Base-by-base conservation (phyloP, 2,797 vertebrate species). In the Enteromius trimaculatus region DNA sequence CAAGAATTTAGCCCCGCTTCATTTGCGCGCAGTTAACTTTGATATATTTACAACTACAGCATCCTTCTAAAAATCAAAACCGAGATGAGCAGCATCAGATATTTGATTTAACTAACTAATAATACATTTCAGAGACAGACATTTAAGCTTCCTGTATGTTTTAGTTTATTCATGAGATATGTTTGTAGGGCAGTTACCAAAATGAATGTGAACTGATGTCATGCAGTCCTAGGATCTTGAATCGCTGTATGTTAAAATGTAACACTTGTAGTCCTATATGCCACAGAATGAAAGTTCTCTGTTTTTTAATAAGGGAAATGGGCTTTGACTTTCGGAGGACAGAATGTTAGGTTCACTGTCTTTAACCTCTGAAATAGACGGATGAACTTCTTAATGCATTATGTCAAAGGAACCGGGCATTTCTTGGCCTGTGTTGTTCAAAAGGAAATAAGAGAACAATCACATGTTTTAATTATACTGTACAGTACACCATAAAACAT, bases 361-460 rank as follows among this genome's bases (percentile, higher is more conserved):
- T 78, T 88, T 93, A 90, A 92, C 89, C 88, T 88, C 21, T 49
- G 81, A 66, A 81, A 86, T 72, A 88, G 88, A 81, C 74, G 80
- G 90, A 88, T 65, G 87, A 82, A 71, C n/a, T 84, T 82, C 78
- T 26, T 68, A 80, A 80, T 74, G 49, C 39, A 79, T 29, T 9
- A 62, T 84, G 82, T 60, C 55, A 85, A 83, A 84, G 11, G 88
- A 82, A 87, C 70, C 55, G 51, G 34, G 68, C 86, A 86, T 71
- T 39, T 81, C 92, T 92, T 87, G 89, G 90, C 34, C 51, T 19
- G 4, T 62, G 71, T 76, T 66, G 49, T 83, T 79, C 68, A 77
- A 91, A 77, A 74, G 82, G 44, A 64, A 84, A 72, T 81, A 60
- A 14, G 4, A 69, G 37, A 31, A 37, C 34, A 58, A 19, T 6